A percentile compares a stretch with the other conserved stretches of the same genome.
Conservation (phyloP, 2,888 invertebrate genomes). For the Quadroppia sp. region DNA sequence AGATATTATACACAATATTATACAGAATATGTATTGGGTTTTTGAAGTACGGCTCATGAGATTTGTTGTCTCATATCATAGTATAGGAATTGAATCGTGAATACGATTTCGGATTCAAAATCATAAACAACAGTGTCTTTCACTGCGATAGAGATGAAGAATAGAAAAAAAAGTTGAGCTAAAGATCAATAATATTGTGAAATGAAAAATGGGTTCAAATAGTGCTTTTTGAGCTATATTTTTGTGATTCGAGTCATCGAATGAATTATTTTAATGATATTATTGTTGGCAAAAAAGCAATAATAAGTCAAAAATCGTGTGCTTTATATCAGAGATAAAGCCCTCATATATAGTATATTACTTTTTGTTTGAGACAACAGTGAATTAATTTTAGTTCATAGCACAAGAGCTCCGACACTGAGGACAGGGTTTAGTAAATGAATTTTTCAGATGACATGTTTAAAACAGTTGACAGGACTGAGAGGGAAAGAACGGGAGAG, state of each 20-base stretch:
- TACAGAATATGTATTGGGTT: too few species aligned
- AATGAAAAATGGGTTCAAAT: background rate
- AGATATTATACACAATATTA: background rate
- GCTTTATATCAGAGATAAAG: background rate
- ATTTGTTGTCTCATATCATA: slow-evolving; percentile 23
- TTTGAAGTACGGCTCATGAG: slow-evolving; percentile 11
- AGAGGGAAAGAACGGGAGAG: too few species aligned
- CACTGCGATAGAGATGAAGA: background rate
- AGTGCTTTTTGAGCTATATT: slow-evolving; percentile 21
- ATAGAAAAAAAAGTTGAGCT: background rate
- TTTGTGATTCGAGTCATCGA: background rate
- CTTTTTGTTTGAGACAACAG: slow-evolving; percentile 1
- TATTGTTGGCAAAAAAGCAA: slow-evolving; percentile 25
- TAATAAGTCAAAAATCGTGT: slow-evolving; percentile 15
- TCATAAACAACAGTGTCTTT: background rate
- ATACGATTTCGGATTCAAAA: background rate
- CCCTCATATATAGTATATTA: background rate
- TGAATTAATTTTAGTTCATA: slow-evolving; percentile 12
- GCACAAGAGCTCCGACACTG: background rate
- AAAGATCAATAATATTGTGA: slow-evolving; percentile 20
- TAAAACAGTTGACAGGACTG: slow-evolving; percentile 7
- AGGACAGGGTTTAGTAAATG: background rate
- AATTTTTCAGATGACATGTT: slow-evolving; percentile 31
- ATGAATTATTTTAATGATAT: slow-evolving; percentile 31
- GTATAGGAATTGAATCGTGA: slow-evolving; percentile 7